Conservation (phyloP, 2,888 invertebrate genomes). For the Zaprionus obscuricornis region DNA sequence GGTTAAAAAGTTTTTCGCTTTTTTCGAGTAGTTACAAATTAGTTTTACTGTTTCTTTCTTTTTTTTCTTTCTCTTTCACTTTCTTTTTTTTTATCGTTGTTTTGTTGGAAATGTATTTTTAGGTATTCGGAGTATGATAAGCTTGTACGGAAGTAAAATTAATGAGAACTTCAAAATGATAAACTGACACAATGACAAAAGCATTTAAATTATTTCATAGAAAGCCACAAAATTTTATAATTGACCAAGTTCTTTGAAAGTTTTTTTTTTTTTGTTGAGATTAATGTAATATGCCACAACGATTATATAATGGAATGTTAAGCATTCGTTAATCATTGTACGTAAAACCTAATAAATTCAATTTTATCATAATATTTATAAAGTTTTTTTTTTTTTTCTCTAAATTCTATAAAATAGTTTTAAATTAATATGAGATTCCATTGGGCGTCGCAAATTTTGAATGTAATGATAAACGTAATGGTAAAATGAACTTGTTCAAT, state of each 20-base stretch:
- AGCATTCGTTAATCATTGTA: too few relatives aligned
- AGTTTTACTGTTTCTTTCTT: constrained; percentile 55
- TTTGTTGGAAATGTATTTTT: constrained; percentile 25
- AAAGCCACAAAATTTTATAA: constrained; percentile 23
- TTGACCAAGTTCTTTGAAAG: constrained; percentile 11
- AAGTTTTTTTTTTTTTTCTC: too few relatives aligned
- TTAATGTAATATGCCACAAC: too few relatives aligned
- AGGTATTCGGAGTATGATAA: constrained; percentile 34
- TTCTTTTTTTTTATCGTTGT: neutral
- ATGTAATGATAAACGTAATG: too few relatives aligned
- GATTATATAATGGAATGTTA: too few relatives aligned
- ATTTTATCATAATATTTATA: too few relatives aligned
- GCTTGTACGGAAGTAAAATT: constrained; percentile 21
- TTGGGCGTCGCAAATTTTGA: too few relatives aligned
- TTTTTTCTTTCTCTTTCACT: constrained; percentile 15
- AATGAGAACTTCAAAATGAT: constrained; percentile 35
- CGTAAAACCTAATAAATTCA: too few relatives aligned
- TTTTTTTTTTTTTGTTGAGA: too few relatives aligned
- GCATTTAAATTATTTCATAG: constrained; percentile 4
- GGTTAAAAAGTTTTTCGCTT: constrained; percentile 50
- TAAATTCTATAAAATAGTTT: too few relatives aligned
- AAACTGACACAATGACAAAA: constrained; percentile 36
- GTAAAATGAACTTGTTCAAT: too few relatives aligned
- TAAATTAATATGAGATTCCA: too few relatives aligned
- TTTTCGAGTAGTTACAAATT: constrained; percentile 62